These are phyloP conservation scores for Halcyon badia DNA, from an alignment of 2,797 vertebrate genomes.

Conservation along the genomic window DNA sequence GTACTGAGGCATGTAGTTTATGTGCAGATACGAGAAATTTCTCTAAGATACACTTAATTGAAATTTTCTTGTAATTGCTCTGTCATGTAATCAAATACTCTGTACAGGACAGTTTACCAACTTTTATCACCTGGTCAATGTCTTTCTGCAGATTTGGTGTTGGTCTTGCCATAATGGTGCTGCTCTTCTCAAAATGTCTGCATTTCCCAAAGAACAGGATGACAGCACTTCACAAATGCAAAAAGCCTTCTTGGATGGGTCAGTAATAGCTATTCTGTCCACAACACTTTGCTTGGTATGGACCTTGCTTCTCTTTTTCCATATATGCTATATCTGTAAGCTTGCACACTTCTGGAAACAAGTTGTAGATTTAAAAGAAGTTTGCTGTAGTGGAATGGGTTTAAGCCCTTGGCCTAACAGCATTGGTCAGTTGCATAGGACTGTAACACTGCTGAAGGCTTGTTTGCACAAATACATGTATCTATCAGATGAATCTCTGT, in stretches of 20 bases:
- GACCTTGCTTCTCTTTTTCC: constrained; percentile 50
- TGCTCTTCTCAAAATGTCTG: constrained; percentile 88
- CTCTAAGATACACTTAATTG: too few relatives aligned
- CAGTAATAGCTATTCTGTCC: constrained; percentile 75
- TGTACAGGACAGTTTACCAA: background rate
- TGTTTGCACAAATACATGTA: background rate
- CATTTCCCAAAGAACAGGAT: constrained; percentile 85
- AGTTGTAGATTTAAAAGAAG: background rate
- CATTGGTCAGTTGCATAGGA: background rate
- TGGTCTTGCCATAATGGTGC: constrained; percentile 89
- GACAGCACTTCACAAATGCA: constrained; percentile 81
- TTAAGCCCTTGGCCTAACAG: background rate
- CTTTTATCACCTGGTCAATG: background rate
- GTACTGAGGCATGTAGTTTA: background rate
- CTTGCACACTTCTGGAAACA: constrained; percentile 18
- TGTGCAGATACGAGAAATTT: background rate
- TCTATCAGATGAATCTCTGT: background rate
- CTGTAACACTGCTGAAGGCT: background rate
- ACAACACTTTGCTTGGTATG: constrained; percentile 65
- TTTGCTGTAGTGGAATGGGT: background rate
- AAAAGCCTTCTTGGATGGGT: constrained; percentile 86
- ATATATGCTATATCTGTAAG: constrained; percentile 38
- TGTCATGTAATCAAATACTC: background rate
- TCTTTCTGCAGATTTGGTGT: constrained; percentile 87
- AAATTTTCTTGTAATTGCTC: background rate